Conservation (phyloP, 2,888 invertebrate genomes). For the Lydus trimaculatus region DNA sequence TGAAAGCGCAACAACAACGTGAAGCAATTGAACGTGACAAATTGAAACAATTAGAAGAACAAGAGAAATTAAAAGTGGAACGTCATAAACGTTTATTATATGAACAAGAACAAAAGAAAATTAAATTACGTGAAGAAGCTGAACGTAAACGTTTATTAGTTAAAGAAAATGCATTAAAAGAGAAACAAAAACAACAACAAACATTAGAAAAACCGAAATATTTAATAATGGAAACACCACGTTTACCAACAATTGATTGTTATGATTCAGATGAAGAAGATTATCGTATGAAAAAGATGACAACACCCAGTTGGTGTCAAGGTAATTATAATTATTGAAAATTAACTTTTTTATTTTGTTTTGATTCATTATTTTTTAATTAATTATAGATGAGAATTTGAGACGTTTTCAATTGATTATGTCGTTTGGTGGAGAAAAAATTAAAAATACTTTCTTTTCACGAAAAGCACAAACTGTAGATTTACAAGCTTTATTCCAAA, state of each 20-base stretch:
- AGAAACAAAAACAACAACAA: constrained; percentile 55
- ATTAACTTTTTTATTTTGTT: neutral
- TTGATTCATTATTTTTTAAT: constrained; percentile 15
- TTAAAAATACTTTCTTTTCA: constrained; percentile 69
- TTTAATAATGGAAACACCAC: constrained; percentile 55
- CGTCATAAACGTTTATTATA: constrained; percentile 41
- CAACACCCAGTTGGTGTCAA: constrained; percentile 60
- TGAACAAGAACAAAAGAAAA: constrained; percentile 58
- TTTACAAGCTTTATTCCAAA: constrained; percentile 72
- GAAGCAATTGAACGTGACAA: constrained; percentile 63
- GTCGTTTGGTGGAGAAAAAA: constrained; percentile 41
- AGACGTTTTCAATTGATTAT: constrained; percentile 26
- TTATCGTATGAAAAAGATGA: constrained; percentile 50
- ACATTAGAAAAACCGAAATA: constrained; percentile 53
- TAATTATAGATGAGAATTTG: constrained; percentile 53
- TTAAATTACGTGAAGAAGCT: constrained; percentile 59
- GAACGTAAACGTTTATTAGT: constrained; percentile 61
- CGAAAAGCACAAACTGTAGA: constrained; percentile 70
- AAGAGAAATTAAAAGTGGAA: constrained; percentile 59
- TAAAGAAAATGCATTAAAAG: constrained; percentile 57
- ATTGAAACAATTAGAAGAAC: constrained; percentile 61
- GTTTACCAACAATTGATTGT: constrained; percentile 65
- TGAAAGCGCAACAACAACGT: constrained; percentile 59
- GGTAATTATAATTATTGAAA: constrained; percentile 48
- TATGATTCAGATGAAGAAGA: constrained; percentile 65